Base-by-base conservation (phyloP, 1,140 invertebrate genomes). In the Diorhabda carinulata region DNA sequence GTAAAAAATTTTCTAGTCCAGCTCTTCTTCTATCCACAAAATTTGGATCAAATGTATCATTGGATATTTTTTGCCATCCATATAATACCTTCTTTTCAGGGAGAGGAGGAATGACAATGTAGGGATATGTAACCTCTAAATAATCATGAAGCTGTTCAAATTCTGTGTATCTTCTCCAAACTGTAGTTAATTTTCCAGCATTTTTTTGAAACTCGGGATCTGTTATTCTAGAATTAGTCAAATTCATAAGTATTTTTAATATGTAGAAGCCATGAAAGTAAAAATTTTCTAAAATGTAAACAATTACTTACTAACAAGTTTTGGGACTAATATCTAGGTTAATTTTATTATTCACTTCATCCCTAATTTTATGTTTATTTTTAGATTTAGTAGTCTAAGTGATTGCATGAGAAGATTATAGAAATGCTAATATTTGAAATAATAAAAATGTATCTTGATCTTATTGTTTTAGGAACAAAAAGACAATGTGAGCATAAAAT, bases 81-180 rank as follows among this genome's bases (percentile, higher is more conserved):
- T 91, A 93, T 40, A 91, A 82, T 63, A 91, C 91, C 76, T 88
- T 86, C 81, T 95, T 95, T 75, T 94, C 92, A 41, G 92, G 92
- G 64, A 95, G 80, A 47, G 92, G 91, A 61, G 92, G 92, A 71
- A 93, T 84, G 40, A 94, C 88, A 61, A 92, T 84, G 78, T 88
- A 89, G 6, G 92, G 91, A 82, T 93, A 94, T 52, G 86, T 89
- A 42, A 90, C 84, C 78, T 90, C 89, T 68, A 94, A 82, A 78
- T 93, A 93, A 70, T 89, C 87, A 75, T 90, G 83, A 43, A 95
- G 84, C 70, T 92, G 84, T 79, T 93, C 92, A 85, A 95, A 94
- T 82, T 95, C 92, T 70, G 91, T 92, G 75, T 94, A 94, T 62
- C 92, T 82, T 72, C 92, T 83, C 91, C 92, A 94, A 64, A 93